A percentile compares a stretch with the other conserved stretches of the same genome.
Evolutionary conservation across 1,140 invertebrate genomes (phyloP).

Genomic region (Oedothorax gibbosus): DNA sequence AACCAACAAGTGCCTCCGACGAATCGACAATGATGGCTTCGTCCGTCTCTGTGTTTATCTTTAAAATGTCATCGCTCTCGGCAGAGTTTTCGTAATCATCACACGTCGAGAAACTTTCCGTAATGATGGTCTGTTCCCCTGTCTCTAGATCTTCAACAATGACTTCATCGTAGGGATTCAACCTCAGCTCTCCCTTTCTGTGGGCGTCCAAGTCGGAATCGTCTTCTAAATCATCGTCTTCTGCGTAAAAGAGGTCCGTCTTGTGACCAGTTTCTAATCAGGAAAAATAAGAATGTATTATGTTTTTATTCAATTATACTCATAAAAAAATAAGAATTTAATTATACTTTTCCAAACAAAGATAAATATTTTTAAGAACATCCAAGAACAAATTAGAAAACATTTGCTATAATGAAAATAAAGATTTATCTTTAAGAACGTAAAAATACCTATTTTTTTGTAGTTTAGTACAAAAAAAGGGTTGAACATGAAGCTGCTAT

Average conservation of each 20-base stretch:
- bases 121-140: conserved; percentile 44
- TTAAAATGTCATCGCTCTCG: conserved; percentile 71
- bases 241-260: not conserved
- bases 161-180: conserved; percentile 66
- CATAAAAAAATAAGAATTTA: too few species aligned
- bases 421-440: too few species aligned
- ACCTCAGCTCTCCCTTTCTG: conserved; percentile 1
- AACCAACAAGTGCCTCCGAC: conserved; percentile 63
- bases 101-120: conserved; percentile 60
- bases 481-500: too few species aligned
- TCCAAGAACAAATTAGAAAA: too few species aligned
- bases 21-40: conserved; percentile 71
- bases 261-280: not conserved
- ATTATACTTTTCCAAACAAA: too few species aligned
- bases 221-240: conserved; percentile 17
- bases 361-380: too few species aligned
- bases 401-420: too few species aligned
- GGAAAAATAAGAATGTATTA: too few species aligned
- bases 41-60: conserved; percentile 73
- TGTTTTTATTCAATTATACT: too few species aligned
- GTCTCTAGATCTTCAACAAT: conserved; percentile 63
- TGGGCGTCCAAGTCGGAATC: conserved; percentile 7
- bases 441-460: too few species aligned
- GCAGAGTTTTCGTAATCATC: conserved; percentile 58
- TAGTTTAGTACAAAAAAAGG: too few species aligned